A percentile compares a stretch with the other conserved stretches of the same genome.
Conservation (phyloP, 2,113 vertebrate genomes). For the Gasterosteus aculeatus region DNA sequence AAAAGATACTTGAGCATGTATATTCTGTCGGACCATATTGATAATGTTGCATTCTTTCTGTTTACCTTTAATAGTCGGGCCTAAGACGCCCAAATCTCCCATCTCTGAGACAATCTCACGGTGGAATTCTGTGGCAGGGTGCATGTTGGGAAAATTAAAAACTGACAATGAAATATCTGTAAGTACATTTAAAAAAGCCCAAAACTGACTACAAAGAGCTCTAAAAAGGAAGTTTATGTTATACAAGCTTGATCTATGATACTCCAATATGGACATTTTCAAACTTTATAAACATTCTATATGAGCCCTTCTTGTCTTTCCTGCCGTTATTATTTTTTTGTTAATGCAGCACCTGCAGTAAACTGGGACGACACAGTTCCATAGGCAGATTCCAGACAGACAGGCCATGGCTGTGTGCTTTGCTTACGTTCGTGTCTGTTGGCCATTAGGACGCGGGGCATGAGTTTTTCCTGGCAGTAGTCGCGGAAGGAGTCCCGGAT, state of each 20-base stretch:
- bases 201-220: neutral
- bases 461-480: constrained; percentile 90
- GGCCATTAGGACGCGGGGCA: constrained; percentile 88
- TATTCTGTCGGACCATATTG: neutral
- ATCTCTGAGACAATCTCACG: constrained; percentile 88
- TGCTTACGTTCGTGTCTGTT: constrained; percentile 87
- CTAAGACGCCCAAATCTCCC: constrained; percentile 88
- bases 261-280: neutral
- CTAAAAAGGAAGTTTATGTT: too few species aligned
- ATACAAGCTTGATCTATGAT: neutral
- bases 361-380: neutral
- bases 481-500: constrained; percentile 86
- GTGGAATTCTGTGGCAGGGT: constrained; percentile 82
- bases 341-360: neutral
- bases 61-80: constrained; percentile 90
- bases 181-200: neutral
- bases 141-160: constrained; percentile 20
- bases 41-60: neutral
- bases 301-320: neutral
- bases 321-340: neutral
- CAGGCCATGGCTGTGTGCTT: neutral
- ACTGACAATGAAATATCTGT: neutral
- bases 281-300: too few species aligned
- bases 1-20: neutral
- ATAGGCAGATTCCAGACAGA: neutral